These are phyloP conservation scores for Sus cebifrons DNA, from an alignment of 2,797 vertebrate genomes.

Conservation along the genomic window DNA sequence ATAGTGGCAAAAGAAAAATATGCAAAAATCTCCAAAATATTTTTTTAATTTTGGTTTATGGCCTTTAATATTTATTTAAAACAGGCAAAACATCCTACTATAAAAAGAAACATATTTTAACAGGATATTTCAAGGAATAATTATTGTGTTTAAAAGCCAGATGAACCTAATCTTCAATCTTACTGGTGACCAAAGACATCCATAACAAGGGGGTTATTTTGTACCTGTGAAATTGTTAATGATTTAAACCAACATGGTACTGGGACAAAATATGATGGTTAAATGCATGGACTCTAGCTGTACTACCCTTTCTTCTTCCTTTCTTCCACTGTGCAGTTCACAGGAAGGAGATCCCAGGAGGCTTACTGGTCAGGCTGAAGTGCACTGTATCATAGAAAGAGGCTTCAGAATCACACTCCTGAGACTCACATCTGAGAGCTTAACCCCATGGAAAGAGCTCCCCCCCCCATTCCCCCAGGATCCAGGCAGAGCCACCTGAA, in stretches of 20 bases:
- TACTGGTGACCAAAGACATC: background rate
- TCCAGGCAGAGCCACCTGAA: conserved; percentile 3
- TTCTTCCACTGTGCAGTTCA: background rate
- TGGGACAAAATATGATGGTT: background rate
- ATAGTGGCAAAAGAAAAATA: too few relatives aligned
- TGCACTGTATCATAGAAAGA: background rate
- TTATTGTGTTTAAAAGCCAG: background rate
- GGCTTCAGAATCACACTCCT: background rate
- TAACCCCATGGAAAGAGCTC: background rate
- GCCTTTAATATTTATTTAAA: too few relatives aligned
- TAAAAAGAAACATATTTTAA: background rate
- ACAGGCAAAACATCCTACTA: too few relatives aligned
- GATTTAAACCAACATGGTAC: background rate
- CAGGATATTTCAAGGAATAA: background rate
- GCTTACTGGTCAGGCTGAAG: background rate
- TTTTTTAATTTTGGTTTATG: too few relatives aligned
- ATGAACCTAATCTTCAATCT: background rate
- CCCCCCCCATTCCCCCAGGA: conserved; percentile 23
- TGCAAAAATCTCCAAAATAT: too few relatives aligned
- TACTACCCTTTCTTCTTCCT: background rate
- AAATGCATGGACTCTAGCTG: background rate
- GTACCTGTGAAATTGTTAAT: background rate
- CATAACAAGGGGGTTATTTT: background rate
- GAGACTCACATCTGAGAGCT: background rate
- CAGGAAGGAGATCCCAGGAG: background rate